Percentiles rank a stretch among this genome's conserved stretches.
phyloP scores from a whole-genome alignment of 2,113 vertebrate species.

The Himantopus leucocephalus region DNA sequence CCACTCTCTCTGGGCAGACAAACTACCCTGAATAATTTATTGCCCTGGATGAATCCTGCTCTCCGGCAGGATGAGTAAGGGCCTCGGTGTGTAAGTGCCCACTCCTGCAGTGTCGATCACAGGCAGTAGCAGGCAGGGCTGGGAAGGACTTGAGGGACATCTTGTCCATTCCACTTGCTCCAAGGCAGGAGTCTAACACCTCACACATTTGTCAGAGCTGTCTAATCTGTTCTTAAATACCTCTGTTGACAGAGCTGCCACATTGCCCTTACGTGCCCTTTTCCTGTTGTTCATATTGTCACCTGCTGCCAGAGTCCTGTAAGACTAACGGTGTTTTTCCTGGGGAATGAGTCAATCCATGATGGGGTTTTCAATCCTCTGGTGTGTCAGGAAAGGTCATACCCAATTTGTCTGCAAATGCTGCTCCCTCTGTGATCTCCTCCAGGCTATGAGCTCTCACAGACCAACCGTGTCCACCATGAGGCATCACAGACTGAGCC shows the following conservation, averaged over 20 bases:
- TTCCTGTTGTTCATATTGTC: not conserved
- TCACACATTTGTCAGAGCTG: not conserved
- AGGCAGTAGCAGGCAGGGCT: not conserved
- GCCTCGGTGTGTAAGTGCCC: not conserved
- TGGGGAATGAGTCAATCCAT: not conserved
- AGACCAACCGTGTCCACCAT: not conserved
- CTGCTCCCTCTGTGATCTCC: not conserved
- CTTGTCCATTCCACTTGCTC: not conserved
- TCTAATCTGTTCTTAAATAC: not conserved
- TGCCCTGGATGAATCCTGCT: fast-evolving
- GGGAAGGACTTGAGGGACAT: not conserved
- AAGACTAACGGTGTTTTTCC: not conserved
- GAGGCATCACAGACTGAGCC: not conserved
- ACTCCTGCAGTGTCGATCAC: not conserved
- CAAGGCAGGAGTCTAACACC: not conserved
- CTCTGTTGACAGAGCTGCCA: not conserved
- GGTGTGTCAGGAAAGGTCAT: not conserved
- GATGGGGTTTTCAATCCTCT: not conserved
- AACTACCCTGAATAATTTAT: not conserved
- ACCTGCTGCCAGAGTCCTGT: not conserved
- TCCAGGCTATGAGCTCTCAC: not conserved
- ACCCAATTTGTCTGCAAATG: not conserved
- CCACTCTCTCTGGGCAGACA: not conserved
- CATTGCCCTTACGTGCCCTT: not conserved
- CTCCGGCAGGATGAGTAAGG: not conserved